A percentile compares a stretch with the other conserved stretches of the same genome.
These are phyloP conservation scores for Porites lutea DNA, from an alignment of 64 coral and sea anemone species.

Conservation along the genomic window DNA sequence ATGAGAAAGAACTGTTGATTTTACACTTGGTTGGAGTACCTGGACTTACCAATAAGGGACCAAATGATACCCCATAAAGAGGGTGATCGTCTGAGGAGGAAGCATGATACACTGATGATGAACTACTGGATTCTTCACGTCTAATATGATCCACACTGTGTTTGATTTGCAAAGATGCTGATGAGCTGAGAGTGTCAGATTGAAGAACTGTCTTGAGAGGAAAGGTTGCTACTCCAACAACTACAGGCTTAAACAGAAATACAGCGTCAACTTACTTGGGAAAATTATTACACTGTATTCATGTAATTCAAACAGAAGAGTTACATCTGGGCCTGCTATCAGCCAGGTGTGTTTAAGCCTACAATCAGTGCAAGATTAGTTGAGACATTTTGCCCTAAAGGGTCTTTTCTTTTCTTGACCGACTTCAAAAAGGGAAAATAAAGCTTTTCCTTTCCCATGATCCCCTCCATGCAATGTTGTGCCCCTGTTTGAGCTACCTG, in stretches of 20 bases:
- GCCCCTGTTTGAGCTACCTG: no score
- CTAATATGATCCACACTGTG: not conserved
- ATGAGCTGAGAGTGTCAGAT: slow-evolving; percentile 67
- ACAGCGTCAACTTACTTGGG: not conserved
- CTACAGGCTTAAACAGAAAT: slow-evolving; percentile 55
- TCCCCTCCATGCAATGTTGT: no score
- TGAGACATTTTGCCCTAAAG: no score
- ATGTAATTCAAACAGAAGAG: no score
- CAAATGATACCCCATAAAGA: not conserved
- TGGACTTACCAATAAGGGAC: slow-evolving; percentile 11
- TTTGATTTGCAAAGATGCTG: slow-evolving; percentile 61
- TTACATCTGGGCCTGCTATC: no score
- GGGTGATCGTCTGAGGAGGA: not conserved
- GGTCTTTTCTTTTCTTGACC: no score
- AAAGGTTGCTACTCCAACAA: slow-evolving; percentile 73
- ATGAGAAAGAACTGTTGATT: no score
- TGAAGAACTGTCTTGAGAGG: slow-evolving; percentile 69
- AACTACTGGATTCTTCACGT: not conserved
- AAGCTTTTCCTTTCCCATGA: no score
- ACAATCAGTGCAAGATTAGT: no score
- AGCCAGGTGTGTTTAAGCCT: no score
- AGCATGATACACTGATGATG: slow-evolving; percentile 6
- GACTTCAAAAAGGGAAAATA: no score
- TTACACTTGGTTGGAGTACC: no score
- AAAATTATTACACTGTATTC: not conserved